These are phyloP conservation scores for Cyprinus carpio DNA, from an alignment of 2,113 vertebrate species.

Conservation along the genomic window DNA sequence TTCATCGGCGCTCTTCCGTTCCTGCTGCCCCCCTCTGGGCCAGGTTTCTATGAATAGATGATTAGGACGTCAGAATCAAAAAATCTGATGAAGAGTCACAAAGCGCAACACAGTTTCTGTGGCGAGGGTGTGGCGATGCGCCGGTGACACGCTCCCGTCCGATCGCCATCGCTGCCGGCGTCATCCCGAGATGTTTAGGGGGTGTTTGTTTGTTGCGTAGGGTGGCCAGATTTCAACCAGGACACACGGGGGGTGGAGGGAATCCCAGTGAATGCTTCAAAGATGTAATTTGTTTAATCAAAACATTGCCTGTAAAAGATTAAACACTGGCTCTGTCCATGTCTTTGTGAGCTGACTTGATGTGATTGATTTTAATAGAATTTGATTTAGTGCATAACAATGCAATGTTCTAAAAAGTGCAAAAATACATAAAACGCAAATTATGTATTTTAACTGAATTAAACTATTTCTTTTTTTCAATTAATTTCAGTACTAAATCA, in stretches of 20 bases:
- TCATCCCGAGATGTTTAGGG: not conserved
- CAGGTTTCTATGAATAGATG: conserved; percentile 64
- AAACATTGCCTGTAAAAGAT: not conserved
- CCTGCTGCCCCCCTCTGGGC: conserved; percentile 46
- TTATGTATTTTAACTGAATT: too few species aligned
- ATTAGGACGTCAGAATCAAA: conserved; percentile 49
- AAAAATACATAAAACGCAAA: too few species aligned
- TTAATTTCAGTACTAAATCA: not conserved
- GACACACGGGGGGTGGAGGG: not conserved
- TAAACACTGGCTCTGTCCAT: not conserved
- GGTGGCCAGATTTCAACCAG: not conserved
- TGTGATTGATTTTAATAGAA: not conserved
- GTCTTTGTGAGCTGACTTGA: not conserved
- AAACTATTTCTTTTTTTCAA: not conserved
- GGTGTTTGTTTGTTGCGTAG: not conserved
- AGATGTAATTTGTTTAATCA: not conserved
- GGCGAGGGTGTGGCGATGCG: not conserved
- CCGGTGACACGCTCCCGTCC: not conserved
- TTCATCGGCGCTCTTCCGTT: conserved; percentile 63
- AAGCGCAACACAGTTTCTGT: not conserved
- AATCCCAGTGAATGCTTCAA: not conserved
- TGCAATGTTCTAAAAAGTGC: too few species aligned
- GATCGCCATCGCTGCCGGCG: too few species aligned
- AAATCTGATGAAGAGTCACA: conserved; percentile 48
- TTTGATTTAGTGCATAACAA: not conserved